Base-by-base conservation (phyloP, 1,140 invertebrate genomes). In the Leptinotarsa texana region DNA sequence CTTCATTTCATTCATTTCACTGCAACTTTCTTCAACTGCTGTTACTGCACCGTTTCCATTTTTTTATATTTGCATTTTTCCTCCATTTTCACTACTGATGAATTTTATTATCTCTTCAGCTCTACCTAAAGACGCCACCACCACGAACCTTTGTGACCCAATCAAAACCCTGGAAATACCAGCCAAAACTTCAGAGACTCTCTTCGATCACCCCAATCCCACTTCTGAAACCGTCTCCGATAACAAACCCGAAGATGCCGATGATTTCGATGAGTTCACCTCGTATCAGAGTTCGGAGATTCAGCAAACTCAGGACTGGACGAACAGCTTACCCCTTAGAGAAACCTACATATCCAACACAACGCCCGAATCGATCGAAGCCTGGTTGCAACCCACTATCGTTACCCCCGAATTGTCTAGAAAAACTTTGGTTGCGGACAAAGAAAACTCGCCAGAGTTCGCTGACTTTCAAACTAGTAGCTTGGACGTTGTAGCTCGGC, bases 281-380 rank as follows among this genome's bases (percentile, higher is more conserved):
- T 77, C 74, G 15, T 79, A 73, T 69, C 75, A 81, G 63, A 68
- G 70, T 4, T 57, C 76, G 61, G 61, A 42, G 63, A n/a, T 22
- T 42, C n/a, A 47, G 1, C 27, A 47, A 17, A 62, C 27, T 65
- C 47, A 69, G 15, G 48, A 71, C 22, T 79, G 77, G 18, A 76
- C 72, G 1, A 81, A 77, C 49, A 67, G 81, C 63, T 71, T 84
- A 27, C 78, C 77, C 21, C 75, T 84, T 68, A 72, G 82, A 57
- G 83, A 84, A 80, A 84, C 83, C 11, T 78, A 84, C 73, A 84
- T 84, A 75, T 82, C 83, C 42, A 81, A 76, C 17, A 47, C 33
- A 11, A 63, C 24, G 15, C 33, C 33, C 4, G 51, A 73, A 63
- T 63, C 13, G 49, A 66, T 72, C 65, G 71, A 77, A 21, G 75